These are phyloP conservation scores for Zoanthus sansibaricus DNA, from an alignment of 92 coral and sea anemone species.

Conservation along the genomic window DNA sequence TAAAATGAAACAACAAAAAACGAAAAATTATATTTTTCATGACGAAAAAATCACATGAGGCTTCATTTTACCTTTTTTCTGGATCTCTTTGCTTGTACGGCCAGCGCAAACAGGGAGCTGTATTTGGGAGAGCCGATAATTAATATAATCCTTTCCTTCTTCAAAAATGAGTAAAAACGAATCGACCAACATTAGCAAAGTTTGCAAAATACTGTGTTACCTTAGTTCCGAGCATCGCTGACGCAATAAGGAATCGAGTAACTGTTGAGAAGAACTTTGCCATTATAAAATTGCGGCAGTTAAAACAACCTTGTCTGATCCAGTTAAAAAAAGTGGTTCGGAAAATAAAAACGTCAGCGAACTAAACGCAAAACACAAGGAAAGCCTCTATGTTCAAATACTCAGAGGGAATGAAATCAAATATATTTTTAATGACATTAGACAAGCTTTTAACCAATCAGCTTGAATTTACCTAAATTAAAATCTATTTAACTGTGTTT, in stretches of 20 bases:
- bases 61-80: not conserved
- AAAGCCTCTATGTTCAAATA: not conserved
- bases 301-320: slow-evolving; percentile 10
- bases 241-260: not conserved
- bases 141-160: not conserved
- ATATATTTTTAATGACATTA: slow-evolving; percentile 28
- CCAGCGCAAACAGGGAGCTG: not conserved
- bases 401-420: slow-evolving; percentile 5
- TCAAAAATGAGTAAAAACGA: not conserved
- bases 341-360: not conserved
- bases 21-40: no score
- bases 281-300: slow-evolving; percentile 18
- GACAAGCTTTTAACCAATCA: slow-evolving; percentile 7
- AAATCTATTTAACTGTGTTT: not conserved
- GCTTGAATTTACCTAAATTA: not conserved
- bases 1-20: no score
- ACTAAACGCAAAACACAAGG: not conserved
- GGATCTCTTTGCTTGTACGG: not conserved
- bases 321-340: not conserved
- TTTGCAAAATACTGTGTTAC: not conserved
- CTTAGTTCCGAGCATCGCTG: not conserved
- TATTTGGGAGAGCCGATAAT: not conserved
- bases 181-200: not conserved
- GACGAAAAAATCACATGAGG: no score
- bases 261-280: not conserved